Evolutionary conservation across 2,113 vertebrate genomes (phyloP).

Genomic region (Vidua chalybeata): DNA sequence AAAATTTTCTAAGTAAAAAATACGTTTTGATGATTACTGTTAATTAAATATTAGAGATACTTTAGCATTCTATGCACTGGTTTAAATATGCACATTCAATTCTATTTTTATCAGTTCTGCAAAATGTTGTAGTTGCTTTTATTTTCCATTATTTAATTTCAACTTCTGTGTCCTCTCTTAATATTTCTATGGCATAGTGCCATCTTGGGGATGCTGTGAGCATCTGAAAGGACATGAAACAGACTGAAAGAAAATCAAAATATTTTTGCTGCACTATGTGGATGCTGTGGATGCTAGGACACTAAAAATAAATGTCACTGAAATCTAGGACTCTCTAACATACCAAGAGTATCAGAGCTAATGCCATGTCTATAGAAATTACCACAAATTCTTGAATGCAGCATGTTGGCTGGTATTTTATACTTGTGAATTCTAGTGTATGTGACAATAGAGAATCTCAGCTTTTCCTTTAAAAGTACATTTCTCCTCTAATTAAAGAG

Average conservation of each 20-base stretch:
- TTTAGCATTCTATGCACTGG: background rate
- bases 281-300: background rate
- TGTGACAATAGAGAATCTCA: background rate
- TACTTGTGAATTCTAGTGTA: background rate
- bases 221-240: background rate
- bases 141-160: background rate
- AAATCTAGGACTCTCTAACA: background rate
- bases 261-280: background rate
- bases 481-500: background rate
- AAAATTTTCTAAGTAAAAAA: background rate
- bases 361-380: background rate
- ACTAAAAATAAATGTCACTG: background rate
- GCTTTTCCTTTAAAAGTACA: background rate
- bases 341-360: background rate
- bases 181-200: slow-evolving; percentile 39
- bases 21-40: background rate
- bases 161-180: background rate
- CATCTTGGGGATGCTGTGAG: slow-evolving; percentile 49
- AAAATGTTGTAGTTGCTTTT: background rate
- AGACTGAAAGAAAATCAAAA: background rate
- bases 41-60: background rate
- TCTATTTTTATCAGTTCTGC: background rate
- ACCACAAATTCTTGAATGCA: background rate
- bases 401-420: background rate
- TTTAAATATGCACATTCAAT: background rate